Conservation (phyloP, 2,797 vertebrate species). For the Helostoma temminkii region DNA sequence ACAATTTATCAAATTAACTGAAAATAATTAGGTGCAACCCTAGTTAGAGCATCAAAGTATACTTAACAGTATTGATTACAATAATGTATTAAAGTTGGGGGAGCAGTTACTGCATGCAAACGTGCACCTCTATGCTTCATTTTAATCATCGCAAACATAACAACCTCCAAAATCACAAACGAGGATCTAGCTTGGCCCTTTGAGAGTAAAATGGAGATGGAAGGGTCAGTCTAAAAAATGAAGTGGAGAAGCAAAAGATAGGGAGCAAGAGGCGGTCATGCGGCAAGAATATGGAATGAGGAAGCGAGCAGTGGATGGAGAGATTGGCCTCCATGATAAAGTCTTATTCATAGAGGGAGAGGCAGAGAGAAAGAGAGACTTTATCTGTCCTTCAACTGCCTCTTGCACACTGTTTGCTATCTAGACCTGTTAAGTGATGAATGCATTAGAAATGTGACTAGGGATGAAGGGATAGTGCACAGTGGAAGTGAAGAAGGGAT, state of each 20-base stretch:
- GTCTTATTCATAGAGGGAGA: conserved; percentile 68
- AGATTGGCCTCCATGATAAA: conserved; percentile 77
- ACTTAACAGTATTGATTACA: conserved; percentile 2
- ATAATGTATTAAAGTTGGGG: conserved; percentile 7
- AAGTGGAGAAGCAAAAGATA: conserved; percentile 68
- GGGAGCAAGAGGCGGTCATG: conserved; percentile 70
- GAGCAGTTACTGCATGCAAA: neutral
- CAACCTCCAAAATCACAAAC: conserved; percentile 41
- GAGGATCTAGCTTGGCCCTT: conserved; percentile 26
- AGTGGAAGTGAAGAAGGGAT: conserved; percentile 55
- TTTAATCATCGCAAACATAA: conserved; percentile 27
- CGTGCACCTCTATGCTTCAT: neutral
- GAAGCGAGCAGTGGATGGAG: conserved; percentile 64
- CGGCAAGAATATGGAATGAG: conserved; percentile 77
- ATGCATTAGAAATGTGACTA: conserved; percentile 74
- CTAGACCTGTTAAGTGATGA: conserved; percentile 72
- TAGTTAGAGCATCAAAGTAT: neutral
- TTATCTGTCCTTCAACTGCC: conserved; percentile 73
- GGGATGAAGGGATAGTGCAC: conserved; percentile 58
- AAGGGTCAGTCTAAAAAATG: conserved; percentile 70
- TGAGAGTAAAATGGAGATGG: conserved; percentile 56
- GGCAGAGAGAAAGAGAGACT: conserved; percentile 56
- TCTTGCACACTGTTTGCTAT: conserved; percentile 71
- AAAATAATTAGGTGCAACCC: too few species aligned
- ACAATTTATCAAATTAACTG: too few species aligned